Base-by-base conservation (phyloP, 2,888 invertebrate species). In the Epicampocera succincta region DNA sequence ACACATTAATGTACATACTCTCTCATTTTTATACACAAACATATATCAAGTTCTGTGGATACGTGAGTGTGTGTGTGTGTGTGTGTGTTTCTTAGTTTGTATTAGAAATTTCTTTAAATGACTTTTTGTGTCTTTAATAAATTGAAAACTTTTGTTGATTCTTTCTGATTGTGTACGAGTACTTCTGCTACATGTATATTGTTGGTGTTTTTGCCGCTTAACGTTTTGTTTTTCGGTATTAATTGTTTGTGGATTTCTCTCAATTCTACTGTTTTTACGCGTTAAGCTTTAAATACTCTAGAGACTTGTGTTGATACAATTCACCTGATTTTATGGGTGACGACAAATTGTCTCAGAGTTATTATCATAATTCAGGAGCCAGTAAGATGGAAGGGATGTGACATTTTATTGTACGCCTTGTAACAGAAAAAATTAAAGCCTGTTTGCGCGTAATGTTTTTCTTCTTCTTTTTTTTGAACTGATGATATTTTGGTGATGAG, bases 201-300 rank as follows among this genome's bases (percentile, higher is more conserved):
- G 11, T 11, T 38, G 46, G 3, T 19, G 11, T 15, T 29, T 48
- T 29, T 71, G 38, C 21, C 19, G 21, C 38, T 3, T 15, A 50
- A 38, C n/a, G 19, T 40, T 9, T n/a, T 52, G 4, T 58, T 74
- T 69, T 56, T 42, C 56, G 48, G 48, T 58, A 65, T 58, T 75
- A 75, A 80, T 74, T 69, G 69, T 44, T 80, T 80, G 66, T 50
- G 74, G 46, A 74, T 63, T 63, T 54, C 33, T 44, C 68, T 33
- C 21, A 38, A 3, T 29, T 29, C 29, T 29, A 29, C 29, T 58
- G n/a, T 65, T 69, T 74, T 56, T 58, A 48, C 56, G 74, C 50
- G 63, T 44, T 58, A 50, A 65, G 80, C 74, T 80, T 56, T 63
- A 63, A 68, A 68, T 68, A 60, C 72, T 61, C 68, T 25, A 21